phyloP scores from a whole-genome alignment of 2,113 vertebrate species.

The Acanthochromis polyacanthus region DNA sequence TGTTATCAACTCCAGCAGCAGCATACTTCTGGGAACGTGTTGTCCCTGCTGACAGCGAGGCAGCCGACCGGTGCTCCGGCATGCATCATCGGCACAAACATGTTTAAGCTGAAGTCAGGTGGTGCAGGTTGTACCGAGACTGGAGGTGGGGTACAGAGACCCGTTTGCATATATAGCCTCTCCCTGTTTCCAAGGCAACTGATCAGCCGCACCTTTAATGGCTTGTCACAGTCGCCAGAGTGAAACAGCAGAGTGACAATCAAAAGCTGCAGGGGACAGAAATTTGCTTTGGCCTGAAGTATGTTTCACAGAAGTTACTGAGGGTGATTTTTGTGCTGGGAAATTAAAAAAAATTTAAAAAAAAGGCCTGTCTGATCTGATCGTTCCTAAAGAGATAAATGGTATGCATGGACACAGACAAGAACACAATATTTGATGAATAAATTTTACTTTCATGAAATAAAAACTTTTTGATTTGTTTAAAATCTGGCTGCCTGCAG shows the following conservation, averaged over 20 bases:
- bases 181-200: slow-evolving; percentile 83
- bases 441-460: too few species aligned
- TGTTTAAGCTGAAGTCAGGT: slow-evolving; percentile 3
- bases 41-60: background rate
- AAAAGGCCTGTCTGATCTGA: too few species aligned
- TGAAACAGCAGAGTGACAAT: slow-evolving; percentile 44
- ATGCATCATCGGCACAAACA: background rate
- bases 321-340: background rate
- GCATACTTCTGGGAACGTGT: slow-evolving; percentile 34
- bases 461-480: too few species aligned
- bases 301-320: slow-evolving; percentile 8
- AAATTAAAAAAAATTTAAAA: background rate
- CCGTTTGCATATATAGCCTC: slow-evolving; percentile 56
- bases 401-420: too few species aligned
- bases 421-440: too few species aligned
- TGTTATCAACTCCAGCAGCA: slow-evolving; percentile 10
- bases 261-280: slow-evolving; percentile 4
- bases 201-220: slow-evolving; percentile 74
- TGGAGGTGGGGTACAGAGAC: slow-evolving; percentile 17
- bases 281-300: slow-evolving; percentile 10
- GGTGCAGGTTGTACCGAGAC: background rate
- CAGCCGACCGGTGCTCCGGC: slow-evolving; percentile 1
- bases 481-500: too few species aligned
- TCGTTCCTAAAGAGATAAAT: too few species aligned
- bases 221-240: slow-evolving; percentile 64